A percentile compares a stretch with the other conserved stretches of the same genome.
Evolutionary conservation across 2,888 invertebrate species (phyloP).

Genomic region (Poecilus cupreus): DNA sequence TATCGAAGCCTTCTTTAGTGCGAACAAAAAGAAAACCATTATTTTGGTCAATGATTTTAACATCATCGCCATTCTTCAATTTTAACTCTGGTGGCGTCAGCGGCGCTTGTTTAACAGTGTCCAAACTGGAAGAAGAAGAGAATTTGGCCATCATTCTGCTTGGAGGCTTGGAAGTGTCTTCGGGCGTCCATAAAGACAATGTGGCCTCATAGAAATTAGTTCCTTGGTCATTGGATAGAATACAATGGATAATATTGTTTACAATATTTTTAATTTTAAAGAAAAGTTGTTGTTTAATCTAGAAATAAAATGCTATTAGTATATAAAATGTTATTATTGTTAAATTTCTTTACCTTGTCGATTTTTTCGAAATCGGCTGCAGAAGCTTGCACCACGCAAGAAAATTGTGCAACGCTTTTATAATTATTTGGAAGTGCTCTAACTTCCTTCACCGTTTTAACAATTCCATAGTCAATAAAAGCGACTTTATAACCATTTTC

Average conservation of each 20-base stretch:
- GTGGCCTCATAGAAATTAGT: neutral
- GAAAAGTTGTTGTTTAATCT: neutral
- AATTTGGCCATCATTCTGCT: too few species aligned
- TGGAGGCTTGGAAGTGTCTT: neutral
- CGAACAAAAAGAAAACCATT: conserved; percentile 22
- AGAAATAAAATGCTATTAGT: too few species aligned
- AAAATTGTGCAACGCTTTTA: conserved; percentile 61
- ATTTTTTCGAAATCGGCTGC: neutral
- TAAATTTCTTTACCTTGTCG: neutral
- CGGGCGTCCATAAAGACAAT: neutral
- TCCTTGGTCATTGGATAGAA: neutral
- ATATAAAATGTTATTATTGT: too few species aligned
- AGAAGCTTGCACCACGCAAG: conserved; percentile 49
- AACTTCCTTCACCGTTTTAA: conserved; percentile 55
- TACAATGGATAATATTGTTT: neutral
- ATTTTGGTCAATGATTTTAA: conserved; percentile 1
- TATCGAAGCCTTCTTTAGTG: conserved; percentile 14
- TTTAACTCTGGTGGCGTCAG: conserved; percentile 5
- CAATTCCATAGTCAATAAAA: conserved; percentile 63
- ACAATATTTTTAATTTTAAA: conserved; percentile 9
- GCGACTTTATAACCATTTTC: conserved; percentile 59
- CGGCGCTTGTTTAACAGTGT: neutral
- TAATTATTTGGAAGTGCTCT: conserved; percentile 58
- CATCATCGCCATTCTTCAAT: conserved; percentile 26
- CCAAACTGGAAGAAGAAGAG: neutral